These are phyloP conservation scores for Adelosebastes latens DNA, from an alignment of 2,797 vertebrate species.

Conservation along the genomic window DNA sequence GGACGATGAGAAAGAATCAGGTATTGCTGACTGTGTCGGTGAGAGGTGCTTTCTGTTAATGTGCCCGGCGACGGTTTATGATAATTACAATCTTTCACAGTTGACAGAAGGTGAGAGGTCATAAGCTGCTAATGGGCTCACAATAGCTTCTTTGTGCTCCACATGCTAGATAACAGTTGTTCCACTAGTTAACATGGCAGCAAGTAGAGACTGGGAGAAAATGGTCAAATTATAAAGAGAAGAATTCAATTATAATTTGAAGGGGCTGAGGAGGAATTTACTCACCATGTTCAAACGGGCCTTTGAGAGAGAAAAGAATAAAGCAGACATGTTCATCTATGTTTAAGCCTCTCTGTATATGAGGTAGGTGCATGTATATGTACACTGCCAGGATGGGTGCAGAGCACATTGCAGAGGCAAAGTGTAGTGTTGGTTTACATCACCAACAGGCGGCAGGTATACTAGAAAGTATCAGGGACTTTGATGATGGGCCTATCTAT, in stretches of 20 bases:
- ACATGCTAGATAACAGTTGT: slow-evolving; percentile 30
- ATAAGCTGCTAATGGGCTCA: slow-evolving; percentile 57
- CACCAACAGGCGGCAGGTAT: neutral
- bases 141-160: slow-evolving; percentile 50
- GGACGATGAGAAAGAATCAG: slow-evolving; percentile 4
- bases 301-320: neutral
- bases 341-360: neutral
- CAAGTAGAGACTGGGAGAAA: slow-evolving; percentile 8
- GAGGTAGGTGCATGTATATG: neutral
- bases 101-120: slow-evolving; percentile 65
- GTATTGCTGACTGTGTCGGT: slow-evolving; percentile 13
- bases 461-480: neutral
- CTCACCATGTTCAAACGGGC: neutral
- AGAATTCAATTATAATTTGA: neutral
- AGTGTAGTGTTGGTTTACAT: neutral
- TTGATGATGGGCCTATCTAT: neutral
- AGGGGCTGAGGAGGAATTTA: neutral
- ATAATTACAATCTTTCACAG: slow-evolving; percentile 61
- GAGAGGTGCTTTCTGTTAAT: slow-evolving; percentile 47
- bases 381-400: neutral
- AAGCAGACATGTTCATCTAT: neutral
- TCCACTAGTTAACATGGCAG: slow-evolving; percentile 37
- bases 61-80: slow-evolving; percentile 51
- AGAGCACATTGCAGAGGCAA: neutral
- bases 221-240: slow-evolving; percentile 2